Conservation (phyloP, 2,113 vertebrate species). For the Aspiorhynchus laticeps region DNA sequence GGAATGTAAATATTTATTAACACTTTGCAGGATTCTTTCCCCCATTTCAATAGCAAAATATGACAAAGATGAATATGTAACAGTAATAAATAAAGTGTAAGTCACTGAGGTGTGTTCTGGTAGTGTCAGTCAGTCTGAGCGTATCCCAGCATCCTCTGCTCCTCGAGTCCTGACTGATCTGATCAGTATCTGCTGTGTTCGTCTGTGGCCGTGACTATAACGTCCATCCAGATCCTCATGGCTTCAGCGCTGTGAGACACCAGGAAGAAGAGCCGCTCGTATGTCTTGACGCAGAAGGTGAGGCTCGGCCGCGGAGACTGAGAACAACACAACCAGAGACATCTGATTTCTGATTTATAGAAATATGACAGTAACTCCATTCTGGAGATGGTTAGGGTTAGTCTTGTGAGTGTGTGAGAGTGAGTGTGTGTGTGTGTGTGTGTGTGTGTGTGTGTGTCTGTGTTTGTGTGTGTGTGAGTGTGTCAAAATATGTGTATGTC, state of each 20-base stretch:
- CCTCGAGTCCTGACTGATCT: neutral
- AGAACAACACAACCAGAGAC: neutral
- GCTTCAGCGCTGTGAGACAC: constrained; percentile 84
- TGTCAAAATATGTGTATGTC: too few species aligned
- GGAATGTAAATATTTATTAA: constrained; percentile 39
- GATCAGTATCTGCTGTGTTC: constrained; percentile 84
- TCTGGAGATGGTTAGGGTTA: neutral
- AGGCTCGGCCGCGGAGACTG: constrained; percentile 86
- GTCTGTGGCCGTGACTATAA: constrained; percentile 87
- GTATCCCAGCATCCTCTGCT: neutral
- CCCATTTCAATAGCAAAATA: neutral
- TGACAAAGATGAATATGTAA: neutral
- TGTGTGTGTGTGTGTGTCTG: too few species aligned
- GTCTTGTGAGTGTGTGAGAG: too few species aligned
- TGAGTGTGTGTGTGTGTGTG: too few species aligned
- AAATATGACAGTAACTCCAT: neutral
- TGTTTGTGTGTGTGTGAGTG: too few species aligned
- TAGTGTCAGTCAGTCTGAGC: neutral
- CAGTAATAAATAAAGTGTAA: constrained; percentile 27
- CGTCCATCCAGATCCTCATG: constrained; percentile 94
- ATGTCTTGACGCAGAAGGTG: constrained; percentile 92
- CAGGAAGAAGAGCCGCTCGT: constrained; percentile 89
- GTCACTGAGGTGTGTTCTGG: neutral
- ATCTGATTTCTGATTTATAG: too few species aligned
- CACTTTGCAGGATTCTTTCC: neutral